Base-by-base conservation (phyloP, 2,113 vertebrate genomes). In the Rhinichthys klamathensis region DNA sequence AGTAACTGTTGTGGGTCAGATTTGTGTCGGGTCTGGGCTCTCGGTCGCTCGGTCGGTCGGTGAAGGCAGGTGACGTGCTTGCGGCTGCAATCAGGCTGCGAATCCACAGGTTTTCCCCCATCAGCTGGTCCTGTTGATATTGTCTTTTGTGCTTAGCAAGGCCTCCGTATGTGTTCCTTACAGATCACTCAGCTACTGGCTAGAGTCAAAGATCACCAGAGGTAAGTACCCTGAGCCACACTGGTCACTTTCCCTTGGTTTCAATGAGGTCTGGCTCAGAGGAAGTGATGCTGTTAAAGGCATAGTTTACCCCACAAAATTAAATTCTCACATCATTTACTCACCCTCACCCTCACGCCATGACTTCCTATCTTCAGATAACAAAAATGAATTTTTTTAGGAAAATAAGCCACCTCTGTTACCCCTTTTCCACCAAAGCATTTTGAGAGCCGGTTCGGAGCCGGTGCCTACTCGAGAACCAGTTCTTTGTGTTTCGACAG, bases 131-230 rank as follows among this genome's bases (percentile, higher is more conserved):
- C 27, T 35, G 13, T 25, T 72, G 4, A 58, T 84, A 18, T 69
- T 86, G 78, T 82, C 25, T 89, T 84, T 63, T 85, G 85, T 87
- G 84, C 88, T 91, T 79, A 91, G 88, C 65, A 41, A 85, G 76
- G 86, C 86, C 85, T 91, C 87, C 88, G 54, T 91, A 79, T 93
- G 80, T 93, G 87, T 92, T 79, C 87, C 44, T 84, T 77, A 88
- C 91, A 94, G 94, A 92, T 93, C 80, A 93, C 82, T 91, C 86
- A 89, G 90, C 94, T 94, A 58, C 91, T 92, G 87, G 83, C 87
- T 86, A 91, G 93, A 0, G 82, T 93, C 86, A 85, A 87, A 74
- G 88, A 90, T 41, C 89, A 65, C 90, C 93, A 94, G 89, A 93
- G 90, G 94, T 94, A 91, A 92, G 93, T 88, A 74, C 41, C 21